Base-by-base conservation (phyloP, 2,888 invertebrate species). In the Calliphora vomitoria region DNA sequence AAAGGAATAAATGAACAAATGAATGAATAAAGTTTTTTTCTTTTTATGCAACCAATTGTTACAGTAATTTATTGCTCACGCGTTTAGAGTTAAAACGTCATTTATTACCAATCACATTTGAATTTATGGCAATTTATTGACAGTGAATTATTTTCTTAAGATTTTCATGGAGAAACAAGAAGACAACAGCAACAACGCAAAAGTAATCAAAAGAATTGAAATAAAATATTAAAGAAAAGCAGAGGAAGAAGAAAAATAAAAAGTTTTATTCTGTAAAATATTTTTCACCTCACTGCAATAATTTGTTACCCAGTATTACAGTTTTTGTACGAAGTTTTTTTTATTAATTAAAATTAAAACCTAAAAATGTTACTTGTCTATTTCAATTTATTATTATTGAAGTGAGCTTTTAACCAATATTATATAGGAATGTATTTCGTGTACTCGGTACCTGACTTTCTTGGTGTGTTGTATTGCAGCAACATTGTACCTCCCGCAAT, bases 91-190 rank as follows among this genome's bases (percentile, higher is more conserved):
- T 87, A 85, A 85, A 86, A 85, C 88, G 88, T 88, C 89, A 88
- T 89, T 89, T 89, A 89, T 88, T 88, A 87, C 83, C 87, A 88
- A 89, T 87, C 89, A 86, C 87, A 88, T 89, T 89, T 85, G 85
- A 89, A 89, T 89, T 89, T 89, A 89, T 89, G 88, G 89, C 87
- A 85, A 87, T 85, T 79, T 85, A 87, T 79, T 87, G 89, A 89
- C 89, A 86, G 82, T 89, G 89, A 89, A 85, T 86, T 88, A 88
- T 88, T 87, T 87, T 87, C 81, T 82, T 75, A 71, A 69, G 75
- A 64, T 76, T 35, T 79, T 79, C 53, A 75, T 55, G 41, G 79
- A 69, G 79, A 50, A 76, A 72, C 69, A 35, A 55, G 13, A 55
- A 44, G 31, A 62, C 53, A 60, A 71, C 53, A 71, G 6, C 41